phyloP scores from a whole-genome alignment of 1,140 invertebrate species.

The Himalopsyche phryganea region DNA sequence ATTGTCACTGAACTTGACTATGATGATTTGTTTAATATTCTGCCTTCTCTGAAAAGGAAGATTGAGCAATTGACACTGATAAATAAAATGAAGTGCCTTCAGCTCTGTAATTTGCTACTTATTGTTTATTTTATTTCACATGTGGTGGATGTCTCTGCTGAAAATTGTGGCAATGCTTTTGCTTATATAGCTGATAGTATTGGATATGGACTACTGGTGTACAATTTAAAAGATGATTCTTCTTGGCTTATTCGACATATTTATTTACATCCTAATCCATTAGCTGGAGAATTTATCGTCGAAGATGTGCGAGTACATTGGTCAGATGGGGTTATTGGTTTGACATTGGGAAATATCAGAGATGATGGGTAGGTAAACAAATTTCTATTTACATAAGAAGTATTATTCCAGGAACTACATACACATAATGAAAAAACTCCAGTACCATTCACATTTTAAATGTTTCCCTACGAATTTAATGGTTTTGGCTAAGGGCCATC shows the following conservation, averaged over 20 bases:
- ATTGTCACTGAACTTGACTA: too few relatives aligned
- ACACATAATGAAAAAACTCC: too few relatives aligned
- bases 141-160: constrained; percentile 57
- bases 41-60: too few relatives aligned
- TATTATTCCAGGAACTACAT: too few relatives aligned
- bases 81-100: too few relatives aligned
- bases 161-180: constrained; percentile 60
- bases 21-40: too few relatives aligned
- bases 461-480: too few relatives aligned
- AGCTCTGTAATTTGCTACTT: too few relatives aligned
- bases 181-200: constrained; percentile 65
- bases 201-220: constrained; percentile 63
- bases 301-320: constrained; percentile 64
- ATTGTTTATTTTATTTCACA: constrained; percentile 19
- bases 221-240: constrained; percentile 58
- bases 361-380: constrained; percentile 37
- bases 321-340: constrained; percentile 63
- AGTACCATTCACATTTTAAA: too few relatives aligned
- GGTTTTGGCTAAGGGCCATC: too few relatives aligned
- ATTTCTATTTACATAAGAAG: neutral
- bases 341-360: constrained; percentile 52
- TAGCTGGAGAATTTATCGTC: constrained; percentile 60
- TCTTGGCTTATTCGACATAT: constrained; percentile 66
- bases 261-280: constrained; percentile 68
- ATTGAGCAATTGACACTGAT: too few relatives aligned